phyloP scores from a whole-genome alignment of 2,113 vertebrate genomes.

The Malaclemys terrapin region DNA sequence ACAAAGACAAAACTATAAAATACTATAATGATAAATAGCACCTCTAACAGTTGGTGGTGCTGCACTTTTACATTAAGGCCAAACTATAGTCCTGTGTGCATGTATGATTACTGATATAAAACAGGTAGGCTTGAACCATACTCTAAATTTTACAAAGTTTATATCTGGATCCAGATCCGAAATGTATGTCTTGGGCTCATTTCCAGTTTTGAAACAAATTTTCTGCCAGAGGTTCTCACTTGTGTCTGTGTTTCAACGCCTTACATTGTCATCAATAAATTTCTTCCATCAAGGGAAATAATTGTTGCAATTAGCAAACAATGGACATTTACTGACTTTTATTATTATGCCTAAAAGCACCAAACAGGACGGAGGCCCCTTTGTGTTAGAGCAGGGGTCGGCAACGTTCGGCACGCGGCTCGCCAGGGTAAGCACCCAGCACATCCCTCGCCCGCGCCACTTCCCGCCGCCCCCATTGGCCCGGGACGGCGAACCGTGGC shows the following conservation, averaged over 20 bases:
- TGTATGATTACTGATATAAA: no score
- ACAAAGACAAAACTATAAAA: accelerated
- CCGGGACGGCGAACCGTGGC: no score
- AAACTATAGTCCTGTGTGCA: accelerated
- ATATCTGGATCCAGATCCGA: not conserved
- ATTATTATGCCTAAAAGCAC: not conserved
- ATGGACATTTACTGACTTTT: not conserved
- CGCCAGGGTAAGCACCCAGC: no score
- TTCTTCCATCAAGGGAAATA: not conserved
- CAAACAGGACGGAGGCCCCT: not conserved
- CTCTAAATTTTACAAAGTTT: not conserved
- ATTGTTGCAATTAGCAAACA: not conserved
- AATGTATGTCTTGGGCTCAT: accelerated
- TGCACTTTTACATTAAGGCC: not conserved
- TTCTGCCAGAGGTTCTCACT: not conserved
- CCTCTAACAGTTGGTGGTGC: slow-evolving; percentile 56
- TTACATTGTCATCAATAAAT: not conserved
- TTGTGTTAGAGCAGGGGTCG: not conserved
- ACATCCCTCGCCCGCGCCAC: no score
- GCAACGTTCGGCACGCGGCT: no score
- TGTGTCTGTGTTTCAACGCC: not conserved
- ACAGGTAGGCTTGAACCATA: accelerated
- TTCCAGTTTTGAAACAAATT: not conserved
- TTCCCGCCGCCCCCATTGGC: no score
- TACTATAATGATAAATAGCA: accelerated